A percentile compares a stretch with the other conserved stretches of the same genome.
Evolutionary conservation across 2,888 invertebrate species (phyloP).

Genomic region (Coronaproctus castanopsis): DNA sequence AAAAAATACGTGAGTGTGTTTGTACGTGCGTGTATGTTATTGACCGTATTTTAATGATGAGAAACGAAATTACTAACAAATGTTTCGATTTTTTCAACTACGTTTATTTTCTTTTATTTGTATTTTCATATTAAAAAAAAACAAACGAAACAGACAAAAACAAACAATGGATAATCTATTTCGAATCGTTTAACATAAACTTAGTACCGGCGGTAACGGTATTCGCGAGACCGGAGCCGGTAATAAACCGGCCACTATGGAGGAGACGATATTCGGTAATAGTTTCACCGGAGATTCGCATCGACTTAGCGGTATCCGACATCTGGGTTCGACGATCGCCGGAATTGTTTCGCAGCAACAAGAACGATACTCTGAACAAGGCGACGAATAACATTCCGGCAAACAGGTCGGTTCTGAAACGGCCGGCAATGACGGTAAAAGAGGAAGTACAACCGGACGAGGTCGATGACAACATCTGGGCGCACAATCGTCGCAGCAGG

Average conservation of each 20-base stretch:
- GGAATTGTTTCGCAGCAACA: background rate
- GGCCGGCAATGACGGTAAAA: background rate
- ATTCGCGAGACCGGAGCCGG: background rate
- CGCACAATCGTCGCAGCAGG: background rate
- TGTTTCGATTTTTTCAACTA: too few relatives aligned
- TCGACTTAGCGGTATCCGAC: background rate
- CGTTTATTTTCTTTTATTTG: too few relatives aligned
- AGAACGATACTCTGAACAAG: background rate
- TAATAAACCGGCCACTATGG: background rate
- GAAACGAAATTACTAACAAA: too few relatives aligned
- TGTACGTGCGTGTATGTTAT: too few relatives aligned
- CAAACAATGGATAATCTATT: too few relatives aligned
- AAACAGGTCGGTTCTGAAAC: background rate
- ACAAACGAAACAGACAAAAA: too few relatives aligned
- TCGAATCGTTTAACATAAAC: too few relatives aligned
- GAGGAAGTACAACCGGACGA: background rate
- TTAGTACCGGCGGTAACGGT: background rate
- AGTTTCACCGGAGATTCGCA: background rate
- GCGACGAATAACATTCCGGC: background rate
- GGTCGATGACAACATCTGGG: too few relatives aligned
- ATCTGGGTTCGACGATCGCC: background rate
- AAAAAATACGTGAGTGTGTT: too few relatives aligned
- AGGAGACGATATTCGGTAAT: constrained; percentile 1
- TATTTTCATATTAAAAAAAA: too few relatives aligned
- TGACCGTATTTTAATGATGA: too few relatives aligned